Conservation (phyloP, 2,797 vertebrate genomes). For the Sphenopsis melanotis region DNA sequence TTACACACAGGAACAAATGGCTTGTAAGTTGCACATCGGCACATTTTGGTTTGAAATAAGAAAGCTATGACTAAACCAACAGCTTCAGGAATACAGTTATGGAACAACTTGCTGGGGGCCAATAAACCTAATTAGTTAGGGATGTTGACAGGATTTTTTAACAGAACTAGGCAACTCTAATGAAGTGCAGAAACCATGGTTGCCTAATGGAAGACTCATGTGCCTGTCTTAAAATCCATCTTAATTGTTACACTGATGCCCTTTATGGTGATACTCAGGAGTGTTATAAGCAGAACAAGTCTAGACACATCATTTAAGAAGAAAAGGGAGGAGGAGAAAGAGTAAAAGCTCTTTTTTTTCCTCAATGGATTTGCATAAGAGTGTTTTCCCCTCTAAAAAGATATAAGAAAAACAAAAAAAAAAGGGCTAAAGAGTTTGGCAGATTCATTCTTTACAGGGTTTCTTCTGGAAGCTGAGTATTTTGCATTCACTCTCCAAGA, state of each 20-base stretch:
- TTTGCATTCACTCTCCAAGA: conserved; percentile 16
- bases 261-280: neutral
- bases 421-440: neutral
- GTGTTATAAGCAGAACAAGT: neutral
- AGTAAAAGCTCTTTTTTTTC: neutral
- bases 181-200: neutral
- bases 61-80: neutral
- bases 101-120: neutral
- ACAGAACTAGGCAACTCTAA: neutral
- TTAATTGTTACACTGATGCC: neutral
- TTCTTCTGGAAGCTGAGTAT: neutral
- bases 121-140: neutral
- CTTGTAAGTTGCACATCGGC: neutral
- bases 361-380: neutral
- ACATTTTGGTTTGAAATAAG: neutral
- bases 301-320: neutral
- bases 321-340: neutral
- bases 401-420: neutral
- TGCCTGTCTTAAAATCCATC: neutral
- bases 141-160: neutral
- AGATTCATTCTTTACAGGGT: neutral
- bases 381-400: neutral
- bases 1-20: neutral
- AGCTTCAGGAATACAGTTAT: neutral
- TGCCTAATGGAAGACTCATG: neutral